phyloP scores from a whole-genome alignment of 2,797 vertebrate genomes.

The Peromyscus attwateri region DNA sequence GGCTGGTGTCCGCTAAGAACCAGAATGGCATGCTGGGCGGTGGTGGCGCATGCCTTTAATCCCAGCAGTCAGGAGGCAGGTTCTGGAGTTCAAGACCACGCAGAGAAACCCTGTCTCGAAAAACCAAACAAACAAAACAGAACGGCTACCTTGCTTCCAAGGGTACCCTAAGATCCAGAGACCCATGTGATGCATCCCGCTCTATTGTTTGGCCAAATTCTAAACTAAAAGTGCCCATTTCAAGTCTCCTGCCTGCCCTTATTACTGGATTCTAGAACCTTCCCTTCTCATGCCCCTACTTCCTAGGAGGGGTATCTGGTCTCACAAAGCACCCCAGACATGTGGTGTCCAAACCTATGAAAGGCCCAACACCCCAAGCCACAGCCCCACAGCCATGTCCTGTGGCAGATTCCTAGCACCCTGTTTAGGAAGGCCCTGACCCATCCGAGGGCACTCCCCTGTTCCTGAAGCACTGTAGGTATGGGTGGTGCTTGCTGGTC shows the following conservation, averaged over 20 bases:
- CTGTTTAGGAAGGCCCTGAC: neutral
- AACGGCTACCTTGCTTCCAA: neutral
- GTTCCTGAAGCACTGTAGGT: neutral
- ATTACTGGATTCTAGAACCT: constrained; percentile 20
- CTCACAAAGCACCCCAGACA: neutral
- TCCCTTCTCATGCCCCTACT: neutral
- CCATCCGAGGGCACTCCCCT: neutral
- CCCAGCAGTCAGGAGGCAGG: neutral
- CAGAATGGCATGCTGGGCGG: neutral
- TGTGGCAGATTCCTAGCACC: neutral
- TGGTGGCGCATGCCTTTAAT: neutral
- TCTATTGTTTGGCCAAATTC: neutral
- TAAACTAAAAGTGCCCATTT: neutral
- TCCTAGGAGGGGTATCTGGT: neutral
- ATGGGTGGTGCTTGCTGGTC: neutral
- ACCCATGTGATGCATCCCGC: neutral
- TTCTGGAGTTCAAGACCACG: too few species aligned
- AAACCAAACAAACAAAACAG: neutral
- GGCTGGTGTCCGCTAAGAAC: neutral
- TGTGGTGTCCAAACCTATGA: neutral
- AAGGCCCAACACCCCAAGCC: neutral
- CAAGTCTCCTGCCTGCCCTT: neutral
- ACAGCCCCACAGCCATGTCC: neutral
- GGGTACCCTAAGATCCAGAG: neutral
- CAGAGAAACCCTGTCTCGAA: neutral